Evolutionary conservation across 2,113 vertebrate species (phyloP), one percentile per base, ranked within the genome.

Genomic region (Pygoscelis adeliae): DNA sequence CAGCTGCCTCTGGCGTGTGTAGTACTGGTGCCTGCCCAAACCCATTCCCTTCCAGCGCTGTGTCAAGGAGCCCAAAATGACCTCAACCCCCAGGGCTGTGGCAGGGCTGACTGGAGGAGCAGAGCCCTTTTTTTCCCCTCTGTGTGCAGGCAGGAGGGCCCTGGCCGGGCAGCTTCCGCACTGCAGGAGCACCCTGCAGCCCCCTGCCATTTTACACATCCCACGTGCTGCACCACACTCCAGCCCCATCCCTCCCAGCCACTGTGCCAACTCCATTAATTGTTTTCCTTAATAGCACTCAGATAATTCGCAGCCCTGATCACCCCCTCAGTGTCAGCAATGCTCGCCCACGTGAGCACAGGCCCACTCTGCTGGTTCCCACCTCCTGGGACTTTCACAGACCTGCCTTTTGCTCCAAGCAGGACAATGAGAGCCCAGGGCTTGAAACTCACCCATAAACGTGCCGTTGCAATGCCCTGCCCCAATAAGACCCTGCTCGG

Each of bases 141-240:
- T 36, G 25, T 21, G 29, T 53, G 53, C 12, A 85, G 34, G 70
- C 52, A 78, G 50, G 22, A 92, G 26, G 34, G 25, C 42, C 40
- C 20, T 42, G 66, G 42, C 29, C 3, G 4, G 34, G 59, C 52
- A 78, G 40, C 18, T 66, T 38, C 83, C 5, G 1, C 6, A 16
- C 36, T 50, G 46, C 55, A 49, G 36, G 38, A 71, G 22, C 0
- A 0, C 55, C 50, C 70, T 42, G 11, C 22, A 66, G 59, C 27
- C 36, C 92, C 46, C 44, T 3, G 1, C 50, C n/a, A 9, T 47
- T 72, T 65, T 13, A 69, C 25, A 38, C 11, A 15, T 25, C 36
- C 46, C 58, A 47, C 0, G 2, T 5, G 30, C 53, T 61, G 21
- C 53, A 40, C 56, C 63, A 36, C 0, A 0, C 61, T 73, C 11